Percentiles rank a stretch among this genome's conserved stretches.
phyloP scores from a whole-genome alignment of 2,113 vertebrate species.

The Laticauda laticaudata region DNA sequence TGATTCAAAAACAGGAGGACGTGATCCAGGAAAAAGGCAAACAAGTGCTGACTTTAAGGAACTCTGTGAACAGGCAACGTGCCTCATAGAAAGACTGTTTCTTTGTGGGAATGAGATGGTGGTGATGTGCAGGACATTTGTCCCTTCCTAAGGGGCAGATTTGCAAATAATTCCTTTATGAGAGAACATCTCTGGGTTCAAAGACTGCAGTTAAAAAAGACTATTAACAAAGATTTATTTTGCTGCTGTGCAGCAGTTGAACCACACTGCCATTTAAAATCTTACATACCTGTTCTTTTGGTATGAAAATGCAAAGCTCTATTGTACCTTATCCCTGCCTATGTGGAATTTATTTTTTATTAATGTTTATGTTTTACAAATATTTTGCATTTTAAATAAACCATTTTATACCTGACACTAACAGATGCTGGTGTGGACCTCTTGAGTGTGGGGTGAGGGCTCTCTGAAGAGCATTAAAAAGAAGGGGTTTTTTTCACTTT shows the following conservation, averaged over 20 bases:
- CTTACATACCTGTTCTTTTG: conserved; percentile 51
- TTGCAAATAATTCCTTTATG: conserved; percentile 14
- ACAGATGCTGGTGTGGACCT: background rate
- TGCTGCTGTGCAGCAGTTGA: conserved; percentile 76
- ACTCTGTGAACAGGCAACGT: conserved; percentile 68
- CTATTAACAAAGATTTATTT: conserved; percentile 44
- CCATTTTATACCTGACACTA: conserved; percentile 63
- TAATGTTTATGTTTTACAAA: conserved; percentile 45
- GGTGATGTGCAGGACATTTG: background rate
- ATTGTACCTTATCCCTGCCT: conserved; percentile 31
- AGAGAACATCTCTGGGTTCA: background rate
- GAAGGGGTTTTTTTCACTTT: background rate
- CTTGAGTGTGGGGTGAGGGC: background rate
- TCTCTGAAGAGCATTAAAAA: background rate
- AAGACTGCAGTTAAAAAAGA: conserved; percentile 1
- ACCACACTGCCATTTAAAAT: conserved; percentile 25
- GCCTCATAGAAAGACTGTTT: conserved; percentile 68
- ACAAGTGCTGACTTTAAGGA: conserved; percentile 36
- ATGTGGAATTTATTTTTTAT: conserved; percentile 53
- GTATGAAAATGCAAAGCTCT: conserved; percentile 46
- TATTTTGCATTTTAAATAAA: conserved; percentile 74
- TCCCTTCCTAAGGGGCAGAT: background rate
- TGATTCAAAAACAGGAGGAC: conserved; percentile 16
- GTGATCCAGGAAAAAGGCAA: conserved; percentile 42
- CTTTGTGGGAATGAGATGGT: accelerated